A percentile compares a stretch with the other conserved stretches of the same genome.
Conservation (phyloP, 2,113 vertebrate species). For the Colistium nudipinnis region DNA sequence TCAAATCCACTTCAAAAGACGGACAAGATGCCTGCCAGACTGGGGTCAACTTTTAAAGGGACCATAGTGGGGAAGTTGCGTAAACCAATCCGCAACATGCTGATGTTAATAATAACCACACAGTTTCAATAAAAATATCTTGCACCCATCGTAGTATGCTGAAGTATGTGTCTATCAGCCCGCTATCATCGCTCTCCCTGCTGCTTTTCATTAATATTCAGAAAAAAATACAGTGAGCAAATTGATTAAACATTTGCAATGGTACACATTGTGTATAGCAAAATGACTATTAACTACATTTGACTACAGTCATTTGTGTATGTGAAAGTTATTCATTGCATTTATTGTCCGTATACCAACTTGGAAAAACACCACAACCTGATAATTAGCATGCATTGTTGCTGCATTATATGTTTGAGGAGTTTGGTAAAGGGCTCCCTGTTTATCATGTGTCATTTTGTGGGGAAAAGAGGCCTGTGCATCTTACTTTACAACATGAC, state of each 20-base stretch:
- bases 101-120: slow-evolving; percentile 19
- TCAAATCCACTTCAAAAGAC: slow-evolving; percentile 46
- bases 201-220: neutral
- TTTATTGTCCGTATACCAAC: too few relatives aligned
- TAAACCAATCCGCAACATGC: slow-evolving; percentile 8
- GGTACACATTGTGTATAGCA: neutral
- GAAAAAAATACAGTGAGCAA: neutral
- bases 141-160: neutral
- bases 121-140: slow-evolving; percentile 20
- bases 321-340: too few relatives aligned
- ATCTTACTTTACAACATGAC: slow-evolving; percentile 9
- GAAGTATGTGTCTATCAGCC: neutral
- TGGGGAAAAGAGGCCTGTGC: neutral
- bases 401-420: too few relatives aligned
- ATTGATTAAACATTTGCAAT: neutral
- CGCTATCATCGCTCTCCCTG: neutral
- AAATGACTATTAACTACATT: neutral
- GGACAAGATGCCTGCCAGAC: slow-evolving; percentile 44
- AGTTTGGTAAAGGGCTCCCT: neutral
- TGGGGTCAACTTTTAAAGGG: slow-evolving; percentile 23
- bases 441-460: neutral
- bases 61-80: neutral
- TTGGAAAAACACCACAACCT: too few relatives aligned
- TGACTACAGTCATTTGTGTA: neutral
- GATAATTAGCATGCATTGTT: too few relatives aligned